Percentiles rank a stretch among this genome's conserved stretches.
Evolutionary conservation across 92 coral and sea anemone genomes (phyloP).

Genomic region (Umimayanthus chanpuru): DNA sequence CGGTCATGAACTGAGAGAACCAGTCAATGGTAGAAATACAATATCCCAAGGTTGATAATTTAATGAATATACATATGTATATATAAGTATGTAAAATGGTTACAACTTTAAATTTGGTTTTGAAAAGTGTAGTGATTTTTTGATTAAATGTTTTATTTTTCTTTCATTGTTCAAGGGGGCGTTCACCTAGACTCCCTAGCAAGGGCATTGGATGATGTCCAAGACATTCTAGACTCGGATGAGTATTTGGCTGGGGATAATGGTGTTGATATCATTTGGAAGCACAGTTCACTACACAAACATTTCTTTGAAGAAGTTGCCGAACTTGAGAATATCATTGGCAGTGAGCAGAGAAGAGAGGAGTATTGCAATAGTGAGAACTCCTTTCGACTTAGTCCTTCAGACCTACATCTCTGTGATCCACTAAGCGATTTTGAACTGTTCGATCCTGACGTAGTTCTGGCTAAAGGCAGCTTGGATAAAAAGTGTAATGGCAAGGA

Average conservation of each 20-base stretch:
- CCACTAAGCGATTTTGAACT: slow-evolving; percentile 3
- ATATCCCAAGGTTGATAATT: too few species aligned
- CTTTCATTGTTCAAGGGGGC: slow-evolving; percentile 74
- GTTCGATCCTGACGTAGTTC: neutral
- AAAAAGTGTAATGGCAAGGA: neutral
- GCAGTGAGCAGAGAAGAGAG: slow-evolving; percentile 12
- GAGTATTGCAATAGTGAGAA: neutral
- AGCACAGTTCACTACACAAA: slow-evolving; percentile 57
- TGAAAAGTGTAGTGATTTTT: neutral
- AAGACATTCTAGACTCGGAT: slow-evolving; percentile 37
- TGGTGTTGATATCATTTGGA: slow-evolving; percentile 54
- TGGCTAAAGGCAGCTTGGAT: neutral
- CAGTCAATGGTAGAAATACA: too few species aligned
- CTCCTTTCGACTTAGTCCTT: slow-evolving; percentile 7
- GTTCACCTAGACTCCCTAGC: slow-evolving; percentile 74
- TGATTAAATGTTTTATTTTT: neutral
- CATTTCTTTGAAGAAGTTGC: slow-evolving; percentile 91
- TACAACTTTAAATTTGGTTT: too few species aligned
- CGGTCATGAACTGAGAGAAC: too few species aligned
- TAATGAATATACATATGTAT: too few species aligned
- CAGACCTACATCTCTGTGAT: slow-evolving; percentile 5
- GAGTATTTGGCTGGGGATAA: slow-evolving; percentile 52
- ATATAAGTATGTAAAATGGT: neutral
- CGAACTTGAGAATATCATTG: slow-evolving; percentile 68
- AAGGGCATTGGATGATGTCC: slow-evolving; percentile 47